Base-by-base conservation (phyloP, 2,113 vertebrate species). In the Melanotaenia duboulayi region DNA sequence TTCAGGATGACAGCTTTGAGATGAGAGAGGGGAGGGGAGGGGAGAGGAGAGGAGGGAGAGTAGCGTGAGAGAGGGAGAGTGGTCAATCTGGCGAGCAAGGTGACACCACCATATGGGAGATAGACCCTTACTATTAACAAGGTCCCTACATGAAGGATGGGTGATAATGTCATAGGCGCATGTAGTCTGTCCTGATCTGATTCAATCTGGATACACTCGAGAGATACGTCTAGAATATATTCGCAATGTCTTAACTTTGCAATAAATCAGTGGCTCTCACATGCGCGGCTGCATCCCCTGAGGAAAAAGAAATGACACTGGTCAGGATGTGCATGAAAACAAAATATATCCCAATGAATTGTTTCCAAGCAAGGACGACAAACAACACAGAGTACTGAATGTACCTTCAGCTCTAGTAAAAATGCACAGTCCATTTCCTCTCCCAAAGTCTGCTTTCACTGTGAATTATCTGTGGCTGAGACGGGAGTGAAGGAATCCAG, bases 1-100 rank as follows among this genome's bases (percentile, higher is more conserved):
- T 82, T 82, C 75, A 17, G 80, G 81, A 84, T 91, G 90, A 89
- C 89, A 90, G 89, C 79, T 89, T 83, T 37, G 71, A 63, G 85
- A 83, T 80, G 80, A 58, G 59, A 74, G 78, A 44, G 56, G 73
- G 42, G 56, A 54, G 50, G 46, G 24, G 35, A 42, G 58, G 58
- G 48, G 20, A 54, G 66, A 55, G 51, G 14, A 44, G 37, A 17
- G 69, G 9, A 6, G 19, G 65, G 19, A 64, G 22, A 23, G 2
- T 9, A 48, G 44, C 44, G 56, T 14, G 64, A n/a, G 42, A 22
- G 50, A 24, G 23, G 7, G 48, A 14, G 65, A 32, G 64, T 71
- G 76, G 71, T 78, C 81, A 84, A 5, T 77, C 52, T 32, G 56
- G 48, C 39, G 42, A 62, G 48, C 80, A 81, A 17, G 70, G 46